Percentiles rank a stretch among this genome's conserved stretches.
phyloP scores from a whole-genome alignment of 2,888 invertebrate species.

The Sisyra terminalis region DNA sequence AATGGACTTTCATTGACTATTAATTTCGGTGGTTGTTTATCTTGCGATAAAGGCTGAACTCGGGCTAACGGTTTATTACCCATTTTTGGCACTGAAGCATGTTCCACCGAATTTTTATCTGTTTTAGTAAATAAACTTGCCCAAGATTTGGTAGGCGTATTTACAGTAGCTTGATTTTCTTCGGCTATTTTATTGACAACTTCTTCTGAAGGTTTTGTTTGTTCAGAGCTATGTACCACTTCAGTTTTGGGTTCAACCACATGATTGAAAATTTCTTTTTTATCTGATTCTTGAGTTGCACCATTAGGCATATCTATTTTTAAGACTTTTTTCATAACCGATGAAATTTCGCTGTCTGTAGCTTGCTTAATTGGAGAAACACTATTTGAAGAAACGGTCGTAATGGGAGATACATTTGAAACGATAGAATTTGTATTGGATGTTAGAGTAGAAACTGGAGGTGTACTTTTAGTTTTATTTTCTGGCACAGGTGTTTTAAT shows the following conservation, averaged over 20 bases:
- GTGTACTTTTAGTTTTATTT: not conserved
- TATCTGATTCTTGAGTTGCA: not conserved
- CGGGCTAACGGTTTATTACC: slow-evolving; percentile 35
- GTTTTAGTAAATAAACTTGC: slow-evolving; percentile 40
- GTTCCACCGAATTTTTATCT: slow-evolving; percentile 12
- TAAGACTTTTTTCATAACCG: slow-evolving; percentile 1
- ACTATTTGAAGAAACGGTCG: no score
- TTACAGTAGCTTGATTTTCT: not conserved
- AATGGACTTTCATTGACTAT: slow-evolving; percentile 12
- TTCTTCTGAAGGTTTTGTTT: slow-evolving; percentile 22
- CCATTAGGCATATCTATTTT: not conserved
- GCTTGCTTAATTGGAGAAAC: no score
- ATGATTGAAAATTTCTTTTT: not conserved
- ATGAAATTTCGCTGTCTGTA: not conserved
- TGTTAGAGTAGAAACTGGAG: not conserved
- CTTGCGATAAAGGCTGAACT: slow-evolving; percentile 34
- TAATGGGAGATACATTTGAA: no score
- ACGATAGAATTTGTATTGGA: no score
- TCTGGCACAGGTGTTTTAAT: not conserved
- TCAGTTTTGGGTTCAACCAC: not conserved
- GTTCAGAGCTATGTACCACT: slow-evolving; percentile 15
- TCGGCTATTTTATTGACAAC: slow-evolving; percentile 7
- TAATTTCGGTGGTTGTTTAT: slow-evolving; percentile 8
- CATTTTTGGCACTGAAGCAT: slow-evolving; percentile 22
- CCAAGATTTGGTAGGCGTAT: slow-evolving; percentile 39